phyloP scores from a whole-genome alignment of 2,888 invertebrate species.

The Dexiosoma caninum region DNA sequence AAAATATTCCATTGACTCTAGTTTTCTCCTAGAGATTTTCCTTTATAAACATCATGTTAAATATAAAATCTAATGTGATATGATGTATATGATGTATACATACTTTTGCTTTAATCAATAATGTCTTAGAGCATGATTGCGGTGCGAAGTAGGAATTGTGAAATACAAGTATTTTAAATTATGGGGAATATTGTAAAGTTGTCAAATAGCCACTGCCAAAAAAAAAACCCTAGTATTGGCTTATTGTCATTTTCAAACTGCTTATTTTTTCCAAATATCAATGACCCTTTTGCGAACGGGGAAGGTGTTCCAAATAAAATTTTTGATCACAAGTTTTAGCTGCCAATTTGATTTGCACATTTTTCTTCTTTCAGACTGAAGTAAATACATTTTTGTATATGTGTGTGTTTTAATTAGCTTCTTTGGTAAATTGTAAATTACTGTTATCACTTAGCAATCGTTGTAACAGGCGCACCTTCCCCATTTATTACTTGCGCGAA shows the following conservation, averaged over 20 bases:
- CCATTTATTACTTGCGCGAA: constrained; percentile 13
- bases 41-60: too few species aligned
- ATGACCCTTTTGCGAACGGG: not conserved
- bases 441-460: not conserved
- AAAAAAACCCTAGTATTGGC: not conserved
- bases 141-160: too few species aligned
- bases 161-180: too few species aligned
- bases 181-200: too few species aligned
- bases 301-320: not conserved
- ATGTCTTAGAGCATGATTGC: too few species aligned
- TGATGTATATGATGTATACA: too few species aligned
- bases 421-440: too few species aligned
- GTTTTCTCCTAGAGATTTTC: not conserved
- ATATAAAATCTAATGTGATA: not conserved
- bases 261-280: not conserved
- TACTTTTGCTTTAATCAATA: too few species aligned
- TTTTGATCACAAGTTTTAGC: too few species aligned
- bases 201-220: too few species aligned
- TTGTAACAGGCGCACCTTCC: not conserved
- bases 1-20: not conserved
- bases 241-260: not conserved
- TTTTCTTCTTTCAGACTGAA: not conserved
- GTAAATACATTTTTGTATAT: too few species aligned
- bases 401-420: too few species aligned
- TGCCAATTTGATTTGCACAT: not conserved